Percentiles rank a stretch among this genome's conserved stretches.
These are phyloP conservation scores for Perodicticus potto DNA, from an alignment of 2,797 vertebrate species.

Conservation along the genomic window DNA sequence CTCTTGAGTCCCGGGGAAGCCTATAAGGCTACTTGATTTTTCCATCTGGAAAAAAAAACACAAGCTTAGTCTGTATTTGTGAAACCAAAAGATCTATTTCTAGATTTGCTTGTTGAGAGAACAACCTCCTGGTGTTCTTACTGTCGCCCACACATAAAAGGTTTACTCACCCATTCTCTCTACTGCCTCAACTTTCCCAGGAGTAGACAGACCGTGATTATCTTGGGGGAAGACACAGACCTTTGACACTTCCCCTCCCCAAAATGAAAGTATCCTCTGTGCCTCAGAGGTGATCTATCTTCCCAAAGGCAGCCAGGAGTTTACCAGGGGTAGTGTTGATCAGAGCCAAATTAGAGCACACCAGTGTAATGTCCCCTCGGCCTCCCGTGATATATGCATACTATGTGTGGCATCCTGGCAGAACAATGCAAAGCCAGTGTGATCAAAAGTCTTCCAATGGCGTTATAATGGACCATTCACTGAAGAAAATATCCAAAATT, in stretches of 20 bases:
- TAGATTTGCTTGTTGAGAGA: neutral
- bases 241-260: neutral
- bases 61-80: neutral
- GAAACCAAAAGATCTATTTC: slow-evolving; percentile 8
- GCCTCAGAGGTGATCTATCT: neutral
- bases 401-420: neutral
- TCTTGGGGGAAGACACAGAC: neutral
- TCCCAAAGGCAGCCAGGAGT: neutral
- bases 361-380: neutral
- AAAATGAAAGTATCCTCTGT: neutral
- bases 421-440: neutral
- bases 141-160: neutral
- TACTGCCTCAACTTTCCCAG: slow-evolving; percentile 10
- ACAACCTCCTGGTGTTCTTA: neutral
- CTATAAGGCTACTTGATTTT: neutral
- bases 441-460: neutral
- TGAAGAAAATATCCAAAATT: neutral
- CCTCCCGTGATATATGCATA: neutral
- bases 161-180: neutral
- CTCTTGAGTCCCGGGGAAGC: neutral
- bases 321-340: neutral
- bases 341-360: neutral
- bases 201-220: neutral
- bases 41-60: neutral
- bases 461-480: neutral